These are phyloP conservation scores for Reinhardtius hippoglossoides DNA, from an alignment of 2,113 vertebrate genomes.

Conservation along the genomic window DNA sequence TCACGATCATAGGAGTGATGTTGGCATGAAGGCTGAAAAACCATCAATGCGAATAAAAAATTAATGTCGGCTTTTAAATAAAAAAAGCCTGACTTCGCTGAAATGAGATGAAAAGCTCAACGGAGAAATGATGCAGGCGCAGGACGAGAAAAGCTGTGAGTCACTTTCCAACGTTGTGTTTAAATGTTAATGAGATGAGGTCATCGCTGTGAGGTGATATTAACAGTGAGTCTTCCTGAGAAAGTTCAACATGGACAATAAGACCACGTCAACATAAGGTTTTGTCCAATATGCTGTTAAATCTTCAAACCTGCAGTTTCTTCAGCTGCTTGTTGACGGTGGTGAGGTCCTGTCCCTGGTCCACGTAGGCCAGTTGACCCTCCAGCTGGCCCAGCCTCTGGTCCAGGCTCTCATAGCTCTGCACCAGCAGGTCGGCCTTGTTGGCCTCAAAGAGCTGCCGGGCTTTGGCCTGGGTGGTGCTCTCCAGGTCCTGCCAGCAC, in stretches of 20 bases:
- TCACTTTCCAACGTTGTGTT: slow-evolving; percentile 26
- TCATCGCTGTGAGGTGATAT: neutral
- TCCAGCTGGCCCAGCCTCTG: slow-evolving; percentile 88
- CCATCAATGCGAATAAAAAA: slow-evolving; percentile 18
- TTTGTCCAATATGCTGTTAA: neutral
- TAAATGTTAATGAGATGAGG: slow-evolving; percentile 37
- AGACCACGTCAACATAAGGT: too few species aligned
- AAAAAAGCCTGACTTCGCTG: slow-evolving; percentile 5
- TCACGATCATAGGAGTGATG: slow-evolving; percentile 11
- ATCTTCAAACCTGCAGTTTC: slow-evolving; percentile 77
- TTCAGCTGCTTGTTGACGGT: slow-evolving; percentile 91
- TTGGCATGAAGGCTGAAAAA: slow-evolving; percentile 35
- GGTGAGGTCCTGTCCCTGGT: slow-evolving; percentile 87
- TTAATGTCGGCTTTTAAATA: slow-evolving; percentile 5
- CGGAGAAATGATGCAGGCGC: slow-evolving; percentile 17
- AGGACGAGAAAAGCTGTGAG: neutral
- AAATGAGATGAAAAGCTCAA: slow-evolving; percentile 38
- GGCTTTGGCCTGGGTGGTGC: slow-evolving; percentile 89
- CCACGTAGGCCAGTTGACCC: slow-evolving; percentile 85
- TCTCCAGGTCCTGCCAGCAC: slow-evolving; percentile 92
- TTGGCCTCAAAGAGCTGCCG: slow-evolving; percentile 91
- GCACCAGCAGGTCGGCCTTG: slow-evolving; percentile 88
- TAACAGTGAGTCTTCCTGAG: slow-evolving; percentile 21
- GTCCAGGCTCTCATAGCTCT: slow-evolving; percentile 89
- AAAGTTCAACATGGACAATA: neutral